These are phyloP conservation scores for Leucoptera coffeella DNA, from an alignment of 2,888 invertebrate species.

Conservation along the genomic window DNA sequence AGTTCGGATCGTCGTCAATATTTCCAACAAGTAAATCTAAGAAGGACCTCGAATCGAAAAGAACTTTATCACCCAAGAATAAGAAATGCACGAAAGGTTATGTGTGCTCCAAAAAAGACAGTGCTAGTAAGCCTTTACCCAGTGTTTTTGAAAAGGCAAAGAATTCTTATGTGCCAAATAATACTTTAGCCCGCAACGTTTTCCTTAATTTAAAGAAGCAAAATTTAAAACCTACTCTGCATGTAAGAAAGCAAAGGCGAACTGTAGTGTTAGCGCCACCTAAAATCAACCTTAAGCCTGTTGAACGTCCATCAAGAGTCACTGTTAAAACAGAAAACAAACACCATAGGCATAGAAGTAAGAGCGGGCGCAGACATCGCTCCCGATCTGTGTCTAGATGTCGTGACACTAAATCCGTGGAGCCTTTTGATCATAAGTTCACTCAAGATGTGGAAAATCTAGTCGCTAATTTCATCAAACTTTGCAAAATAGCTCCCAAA, in stretches of 20 bases:
- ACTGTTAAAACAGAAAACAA: constrained; percentile 38
- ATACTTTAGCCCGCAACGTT: constrained; percentile 35
- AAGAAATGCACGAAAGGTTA: constrained; percentile 21
- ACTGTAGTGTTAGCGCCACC: constrained; percentile 44
- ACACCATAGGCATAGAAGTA: constrained; percentile 42
- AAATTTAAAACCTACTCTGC: constrained; percentile 31
- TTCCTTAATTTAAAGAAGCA: constrained; percentile 42
- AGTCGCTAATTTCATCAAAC: constrained; percentile 34
- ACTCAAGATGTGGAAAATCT: constrained; percentile 39
- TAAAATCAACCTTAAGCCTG: constrained; percentile 38
- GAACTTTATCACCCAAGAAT: constrained; percentile 25
- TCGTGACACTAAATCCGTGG: constrained; percentile 56
- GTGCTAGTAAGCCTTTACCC: constrained; percentile 20
- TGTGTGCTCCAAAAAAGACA: constrained; percentile 22
- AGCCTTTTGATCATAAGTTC: constrained; percentile 50
- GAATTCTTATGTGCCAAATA: constrained; percentile 38
- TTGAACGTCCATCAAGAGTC: constrained; percentile 32
- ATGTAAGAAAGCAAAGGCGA: constrained; percentile 50
- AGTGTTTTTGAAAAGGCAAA: constrained; percentile 38
- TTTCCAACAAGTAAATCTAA: too few species aligned
- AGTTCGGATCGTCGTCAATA: constrained; percentile 40
- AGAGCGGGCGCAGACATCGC: constrained; percentile 36
- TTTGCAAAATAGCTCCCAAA: constrained; percentile 41
- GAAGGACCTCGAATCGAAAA: not conserved
- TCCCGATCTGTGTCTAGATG: constrained; percentile 41